Percentiles rank a stretch among this genome's conserved stretches.
These are phyloP conservation scores for Sisor rabdophorus DNA, from an alignment of 2,113 vertebrate genomes.

Conservation along the genomic window DNA sequence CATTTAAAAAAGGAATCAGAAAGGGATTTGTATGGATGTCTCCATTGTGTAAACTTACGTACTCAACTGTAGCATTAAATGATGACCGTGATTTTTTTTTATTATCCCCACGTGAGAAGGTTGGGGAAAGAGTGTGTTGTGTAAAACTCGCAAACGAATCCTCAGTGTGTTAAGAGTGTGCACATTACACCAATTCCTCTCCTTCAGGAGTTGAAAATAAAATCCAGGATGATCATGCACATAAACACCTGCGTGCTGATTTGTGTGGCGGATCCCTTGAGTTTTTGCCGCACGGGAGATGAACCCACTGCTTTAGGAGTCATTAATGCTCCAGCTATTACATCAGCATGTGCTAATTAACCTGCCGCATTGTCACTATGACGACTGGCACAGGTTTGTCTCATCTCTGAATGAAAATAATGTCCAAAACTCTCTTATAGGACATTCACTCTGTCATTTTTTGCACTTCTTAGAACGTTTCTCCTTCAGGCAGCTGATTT, in stretches of 20 bases:
- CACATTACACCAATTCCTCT: no score
- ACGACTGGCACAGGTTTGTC: conserved; percentile 44
- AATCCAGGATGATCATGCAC: not conserved
- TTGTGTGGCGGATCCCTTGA: conserved; percentile 5
- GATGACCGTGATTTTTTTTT: not conserved
- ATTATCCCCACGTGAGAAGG: not conserved
- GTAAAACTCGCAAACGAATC: not conserved
- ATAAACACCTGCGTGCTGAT: not conserved
- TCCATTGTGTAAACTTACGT: no score
- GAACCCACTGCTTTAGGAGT: conserved; percentile 16
- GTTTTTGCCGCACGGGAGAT: conserved; percentile 40
- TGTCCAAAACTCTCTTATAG: not conserved
- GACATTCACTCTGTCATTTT: no score
- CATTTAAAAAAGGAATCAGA: not conserved
- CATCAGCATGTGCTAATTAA: conserved; percentile 50
- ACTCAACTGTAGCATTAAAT: not conserved
- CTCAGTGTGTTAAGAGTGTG: not conserved
- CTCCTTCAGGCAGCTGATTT: conserved; percentile 78
- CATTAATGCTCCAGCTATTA: conserved; percentile 53
- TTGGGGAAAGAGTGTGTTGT: not conserved
- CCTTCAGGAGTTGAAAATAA: not conserved
- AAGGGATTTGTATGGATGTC: not conserved
- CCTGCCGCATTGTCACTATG: conserved; percentile 57
- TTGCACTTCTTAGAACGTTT: conserved; percentile 72
- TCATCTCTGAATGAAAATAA: not conserved